Evolutionary conservation across 2,797 vertebrate genomes (phyloP), one percentile per base, ranked within the genome.

Genomic region (Phrynocephalus forsythii): DNA sequence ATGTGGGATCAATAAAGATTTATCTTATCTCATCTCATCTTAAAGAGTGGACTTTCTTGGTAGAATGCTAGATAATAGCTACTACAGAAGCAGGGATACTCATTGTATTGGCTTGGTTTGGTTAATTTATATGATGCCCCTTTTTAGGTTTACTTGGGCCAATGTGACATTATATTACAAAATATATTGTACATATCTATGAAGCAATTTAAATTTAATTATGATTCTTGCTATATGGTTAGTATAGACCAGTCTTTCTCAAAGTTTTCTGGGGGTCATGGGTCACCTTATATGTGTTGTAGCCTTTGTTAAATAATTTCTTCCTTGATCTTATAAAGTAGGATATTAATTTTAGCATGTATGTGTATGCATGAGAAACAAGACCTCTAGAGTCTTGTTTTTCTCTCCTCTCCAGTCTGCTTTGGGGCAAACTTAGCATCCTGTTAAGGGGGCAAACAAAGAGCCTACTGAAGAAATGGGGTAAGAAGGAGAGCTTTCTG

Each of bases 101-200:
- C 52, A 56, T 56, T 8, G 13, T 56, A 56, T 13, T 56, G 9
- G 52, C 13, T 56, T 56, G 52, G 52, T 56, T 56, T 56, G 5
- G 52, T 56, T 56, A 10, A 56, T 56, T 56, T 56, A 56, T 56
- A 13, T 56, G 52, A 56, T 56, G 52, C 52, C 52, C 38, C 13
- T 56, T 56, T 56, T 6, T 10, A 56, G 52, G 52, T 56, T 56
- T 56, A 56, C 52, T 2, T 56, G 52, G 18, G 3, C 26, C 52
- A 6, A n/a, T 0, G 0, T 60, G 48, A 66, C 77, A 56, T 88
- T 1, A 0, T 30, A 10, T 6, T 6, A 6, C 86, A 86, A 33
- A 69, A 26, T 5, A 0, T 44, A 10, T 83, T 28, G 22, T 13
- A 56, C 10, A 63, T 73, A 38, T 10, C 10, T 63, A 7, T 86